Evolutionary conservation across 2,113 vertebrate species (phyloP).

Genomic region (Xenopus borealis): DNA sequence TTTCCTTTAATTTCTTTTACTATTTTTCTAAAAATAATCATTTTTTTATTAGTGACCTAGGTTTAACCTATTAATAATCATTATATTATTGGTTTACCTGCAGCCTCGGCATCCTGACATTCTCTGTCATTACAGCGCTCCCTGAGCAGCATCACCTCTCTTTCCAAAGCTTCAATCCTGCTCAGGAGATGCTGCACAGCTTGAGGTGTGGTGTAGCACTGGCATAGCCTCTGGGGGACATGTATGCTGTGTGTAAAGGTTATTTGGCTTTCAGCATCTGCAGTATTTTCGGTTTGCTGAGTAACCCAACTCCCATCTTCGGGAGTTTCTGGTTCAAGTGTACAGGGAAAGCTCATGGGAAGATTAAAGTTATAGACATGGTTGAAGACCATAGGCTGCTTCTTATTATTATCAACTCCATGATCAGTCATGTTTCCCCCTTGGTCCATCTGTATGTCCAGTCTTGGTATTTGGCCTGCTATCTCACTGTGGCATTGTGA

Average conservation of each 20-base stretch:
- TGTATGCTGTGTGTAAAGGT: constrained; percentile 96
- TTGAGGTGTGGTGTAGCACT: constrained; percentile 69
- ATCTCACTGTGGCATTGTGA: constrained; percentile 64
- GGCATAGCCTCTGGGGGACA: constrained; percentile 88
- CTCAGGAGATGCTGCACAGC: constrained; percentile 85
- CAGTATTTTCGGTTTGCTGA: constrained; percentile 82
- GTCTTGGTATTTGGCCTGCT: constrained; percentile 62
- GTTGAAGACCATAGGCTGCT: constrained; percentile 88
- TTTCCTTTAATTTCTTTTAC: too few relatives aligned
- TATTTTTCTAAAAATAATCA: too few relatives aligned
- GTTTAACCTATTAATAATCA: too few relatives aligned
- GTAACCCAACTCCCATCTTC: constrained; percentile 63
- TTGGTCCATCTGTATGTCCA: constrained; percentile 57
- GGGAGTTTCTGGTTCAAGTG: constrained; percentile 73
- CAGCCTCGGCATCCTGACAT: constrained; percentile 82
- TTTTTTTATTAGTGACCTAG: too few relatives aligned
- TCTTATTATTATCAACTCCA: constrained; percentile 64
- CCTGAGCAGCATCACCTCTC: constrained; percentile 86
- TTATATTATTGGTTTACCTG: constrained; percentile 66
- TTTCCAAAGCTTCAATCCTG: constrained; percentile 92
- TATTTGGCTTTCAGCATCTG: constrained; percentile 86
- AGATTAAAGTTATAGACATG: constrained; percentile 95
- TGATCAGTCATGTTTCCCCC: constrained; percentile 64
- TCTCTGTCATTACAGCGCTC: constrained; percentile 83
- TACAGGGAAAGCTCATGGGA: constrained; percentile 86